Percentiles rank a stretch among this genome's conserved stretches.
Conservation (phyloP, 2,797 vertebrate genomes). For the Urocyon cinereoargenteus region DNA sequence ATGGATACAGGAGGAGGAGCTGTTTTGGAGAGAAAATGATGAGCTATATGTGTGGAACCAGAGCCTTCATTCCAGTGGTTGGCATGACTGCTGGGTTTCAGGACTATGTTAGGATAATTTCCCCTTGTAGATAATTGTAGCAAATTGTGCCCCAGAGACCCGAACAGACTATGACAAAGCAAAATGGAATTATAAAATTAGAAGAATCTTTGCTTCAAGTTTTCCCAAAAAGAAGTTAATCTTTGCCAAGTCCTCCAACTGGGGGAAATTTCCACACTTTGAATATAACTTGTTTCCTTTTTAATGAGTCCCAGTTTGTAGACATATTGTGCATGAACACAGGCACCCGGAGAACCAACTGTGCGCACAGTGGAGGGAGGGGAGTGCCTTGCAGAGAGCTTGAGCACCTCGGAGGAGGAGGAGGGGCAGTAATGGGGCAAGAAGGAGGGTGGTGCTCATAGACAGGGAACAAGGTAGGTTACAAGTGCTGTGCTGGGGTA, state of each 20-base stretch:
- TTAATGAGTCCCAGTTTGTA: background rate
- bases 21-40: background rate
- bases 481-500: background rate
- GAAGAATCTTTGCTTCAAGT: background rate
- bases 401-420: background rate
- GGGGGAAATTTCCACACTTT: background rate
- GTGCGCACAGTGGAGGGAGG: background rate
- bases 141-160: background rate
- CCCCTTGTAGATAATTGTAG: background rate
- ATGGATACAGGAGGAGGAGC: background rate
- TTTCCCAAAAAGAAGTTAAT: background rate
- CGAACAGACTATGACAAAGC: background rate
- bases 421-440: background rate
- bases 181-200: slow-evolving; percentile 38
- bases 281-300: background rate
- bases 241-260: background rate
- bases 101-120: background rate
- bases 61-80: background rate
- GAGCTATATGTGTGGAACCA: background rate
- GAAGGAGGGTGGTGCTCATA: background rate
- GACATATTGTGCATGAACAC: background rate
- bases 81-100: background rate
- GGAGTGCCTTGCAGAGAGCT: background rate
- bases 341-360: background rate
- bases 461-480: background rate